A percentile compares a stretch with the other conserved stretches of the same genome.
phyloP scores from a whole-genome alignment of 2,888 invertebrate genomes.

The Yponomeuta plumbellus region DNA sequence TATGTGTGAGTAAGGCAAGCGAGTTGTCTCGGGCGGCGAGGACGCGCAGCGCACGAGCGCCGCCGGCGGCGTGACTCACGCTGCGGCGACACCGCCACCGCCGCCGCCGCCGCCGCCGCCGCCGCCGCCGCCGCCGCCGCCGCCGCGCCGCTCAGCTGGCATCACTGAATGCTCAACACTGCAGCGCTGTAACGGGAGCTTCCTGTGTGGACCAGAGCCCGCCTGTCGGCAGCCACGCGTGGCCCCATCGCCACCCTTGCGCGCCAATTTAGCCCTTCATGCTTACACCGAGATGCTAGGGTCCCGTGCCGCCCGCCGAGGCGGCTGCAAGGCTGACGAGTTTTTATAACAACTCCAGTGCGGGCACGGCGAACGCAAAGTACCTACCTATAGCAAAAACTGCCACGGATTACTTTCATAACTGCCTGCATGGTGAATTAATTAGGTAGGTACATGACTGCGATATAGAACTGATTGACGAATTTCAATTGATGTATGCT shows the following conservation, averaged over 20 bases:
- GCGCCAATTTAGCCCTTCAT: neutral
- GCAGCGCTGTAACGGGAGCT: neutral
- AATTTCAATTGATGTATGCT: too few species aligned
- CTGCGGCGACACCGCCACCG: too few species aligned
- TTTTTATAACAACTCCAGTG: constrained; percentile 2
- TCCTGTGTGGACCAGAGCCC: neutral
- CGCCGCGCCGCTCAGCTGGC: too few species aligned
- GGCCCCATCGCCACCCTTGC: neutral
- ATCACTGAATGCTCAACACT: neutral
- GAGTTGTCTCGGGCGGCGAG: constrained; percentile 4
- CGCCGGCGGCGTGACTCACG: neutral
- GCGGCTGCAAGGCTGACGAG: neutral
- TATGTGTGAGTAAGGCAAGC: neutral
- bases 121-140: neutral
- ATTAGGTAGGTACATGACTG: neutral
- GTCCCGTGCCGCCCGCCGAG: neutral
- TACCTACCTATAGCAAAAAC: neutral
- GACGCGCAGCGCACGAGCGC: neutral
- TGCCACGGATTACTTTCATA: neutral
- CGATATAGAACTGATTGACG: neutral
- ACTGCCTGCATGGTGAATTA: neutral
- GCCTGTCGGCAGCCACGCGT: neutral
- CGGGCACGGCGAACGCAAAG: neutral
- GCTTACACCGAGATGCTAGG: neutral
- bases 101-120: neutral